A percentile compares a stretch with the other conserved stretches of the same genome.
phyloP scores from a whole-genome alignment of 2,888 invertebrate genomes.

The Drosophila koepferae region DNA sequence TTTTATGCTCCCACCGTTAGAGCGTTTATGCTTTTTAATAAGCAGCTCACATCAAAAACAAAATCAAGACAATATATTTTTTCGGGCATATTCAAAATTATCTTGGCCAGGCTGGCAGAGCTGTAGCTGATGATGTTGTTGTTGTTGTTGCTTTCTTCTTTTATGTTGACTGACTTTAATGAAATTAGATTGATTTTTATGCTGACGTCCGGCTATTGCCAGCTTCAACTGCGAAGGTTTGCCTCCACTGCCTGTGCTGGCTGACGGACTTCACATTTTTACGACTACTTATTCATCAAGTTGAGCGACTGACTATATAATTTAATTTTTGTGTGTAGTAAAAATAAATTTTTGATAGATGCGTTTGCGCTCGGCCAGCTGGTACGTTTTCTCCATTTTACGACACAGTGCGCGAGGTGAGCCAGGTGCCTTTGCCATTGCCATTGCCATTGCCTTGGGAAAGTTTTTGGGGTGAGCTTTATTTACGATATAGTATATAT shows the following conservation, averaged over 20 bases:
- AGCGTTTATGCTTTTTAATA: conserved; percentile 36
- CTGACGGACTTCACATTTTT: conserved; percentile 58
- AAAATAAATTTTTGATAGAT: conserved; percentile 79
- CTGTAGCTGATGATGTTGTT: not conserved
- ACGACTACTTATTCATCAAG: conserved; percentile 78
- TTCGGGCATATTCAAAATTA: conserved; percentile 48
- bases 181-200: conserved; percentile 77
- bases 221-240: not conserved
- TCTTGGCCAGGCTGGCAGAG: conserved; percentile 8
- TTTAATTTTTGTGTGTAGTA: conserved; percentile 75
- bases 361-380: conserved; percentile 45
- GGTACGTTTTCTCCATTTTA: conserved; percentile 40
- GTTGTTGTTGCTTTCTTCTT: conserved; percentile 11
- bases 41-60: conserved; percentile 36
- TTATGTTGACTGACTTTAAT: conserved; percentile 73
- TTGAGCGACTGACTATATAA: conserved; percentile 77
- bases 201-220: conserved; percentile 60
- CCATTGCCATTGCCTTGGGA: not conserved
- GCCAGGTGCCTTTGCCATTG: not conserved
- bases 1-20: not conserved
- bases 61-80: conserved; percentile 5
- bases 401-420: conserved; percentile 48
- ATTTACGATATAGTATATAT: conserved; percentile 52
- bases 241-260: too few species aligned
- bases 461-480: conserved; percentile 19